Conservation (phyloP, 1,140 invertebrate species). For the Leptoteleia sp. region DNA sequence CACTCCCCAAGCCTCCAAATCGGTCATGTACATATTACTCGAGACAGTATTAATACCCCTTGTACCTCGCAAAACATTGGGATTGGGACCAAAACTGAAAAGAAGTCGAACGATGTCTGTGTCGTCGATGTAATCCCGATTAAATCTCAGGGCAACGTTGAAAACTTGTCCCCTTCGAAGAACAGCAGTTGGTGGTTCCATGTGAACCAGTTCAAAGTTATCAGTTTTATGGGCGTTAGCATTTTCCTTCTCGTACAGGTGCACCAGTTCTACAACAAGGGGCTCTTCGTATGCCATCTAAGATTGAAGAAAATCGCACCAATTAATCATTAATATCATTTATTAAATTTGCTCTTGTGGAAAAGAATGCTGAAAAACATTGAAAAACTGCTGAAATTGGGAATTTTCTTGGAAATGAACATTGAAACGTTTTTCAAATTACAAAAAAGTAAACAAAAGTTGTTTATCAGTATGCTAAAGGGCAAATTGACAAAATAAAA, state of each 20-base stretch:
- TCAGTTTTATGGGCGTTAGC: slow-evolving; percentile 81
- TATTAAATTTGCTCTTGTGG: no score
- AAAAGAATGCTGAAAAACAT: no score
- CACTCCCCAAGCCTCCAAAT: slow-evolving; percentile 76
- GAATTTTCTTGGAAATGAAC: no score
- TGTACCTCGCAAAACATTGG: slow-evolving; percentile 74
- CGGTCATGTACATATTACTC: slow-evolving; percentile 64
- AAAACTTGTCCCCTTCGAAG: slow-evolving; percentile 83
- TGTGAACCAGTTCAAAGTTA: slow-evolving; percentile 81
- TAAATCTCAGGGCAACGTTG: slow-evolving; percentile 81
- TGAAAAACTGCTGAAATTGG: no score
- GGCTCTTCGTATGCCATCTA: slow-evolving; percentile 69
- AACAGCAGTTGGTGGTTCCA: slow-evolving; percentile 77
- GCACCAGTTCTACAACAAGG: slow-evolving; percentile 78
- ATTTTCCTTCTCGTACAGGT: slow-evolving; percentile 82
- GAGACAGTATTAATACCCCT: slow-evolving; percentile 70
- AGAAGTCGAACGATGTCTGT: slow-evolving; percentile 73
- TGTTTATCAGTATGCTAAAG: no score
- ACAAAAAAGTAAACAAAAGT: no score
- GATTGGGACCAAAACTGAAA: slow-evolving; percentile 76
- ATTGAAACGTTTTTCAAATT: no score
- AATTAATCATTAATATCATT: no score
- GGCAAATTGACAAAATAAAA: no score
- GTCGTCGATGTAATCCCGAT: slow-evolving; percentile 73
- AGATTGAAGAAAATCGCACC: slow-evolving; percentile 7